These are phyloP conservation scores for Drymonia ruficornis DNA, from an alignment of 2,888 invertebrate genomes.

Conservation along the genomic window DNA sequence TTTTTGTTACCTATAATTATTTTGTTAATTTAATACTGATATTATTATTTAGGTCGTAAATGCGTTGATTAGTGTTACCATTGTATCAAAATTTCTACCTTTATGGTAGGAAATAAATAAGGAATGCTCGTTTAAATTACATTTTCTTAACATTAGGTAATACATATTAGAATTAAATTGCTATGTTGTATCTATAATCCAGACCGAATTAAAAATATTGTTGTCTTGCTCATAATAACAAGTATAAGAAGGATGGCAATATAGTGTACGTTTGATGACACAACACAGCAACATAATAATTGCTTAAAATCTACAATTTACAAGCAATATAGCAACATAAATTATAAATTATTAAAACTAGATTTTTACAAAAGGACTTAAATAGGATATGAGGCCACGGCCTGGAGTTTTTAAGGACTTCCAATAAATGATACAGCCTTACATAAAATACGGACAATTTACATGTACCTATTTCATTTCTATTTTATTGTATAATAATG, in stretches of 20 bases:
- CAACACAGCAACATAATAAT: conserved; percentile 1
- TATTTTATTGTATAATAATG: too few species aligned
- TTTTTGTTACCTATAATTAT: conserved; percentile 38
- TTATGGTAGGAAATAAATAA: conserved; percentile 48
- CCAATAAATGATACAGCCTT: too few species aligned
- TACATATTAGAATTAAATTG: conserved; percentile 8
- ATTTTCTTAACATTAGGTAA: conserved; percentile 23
- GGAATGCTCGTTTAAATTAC: conserved; percentile 51
- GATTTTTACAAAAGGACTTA: conserved; percentile 31
- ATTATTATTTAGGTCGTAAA: conserved; percentile 62
- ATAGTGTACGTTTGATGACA: conserved; percentile 7
- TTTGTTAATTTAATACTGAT: conserved; percentile 67
- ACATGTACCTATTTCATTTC: too few species aligned
- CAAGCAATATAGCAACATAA: conserved; percentile 42
- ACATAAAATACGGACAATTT: too few species aligned
- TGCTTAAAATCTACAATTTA: conserved; percentile 27
- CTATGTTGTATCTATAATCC: conserved; percentile 20
- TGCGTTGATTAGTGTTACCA: conserved; percentile 62
- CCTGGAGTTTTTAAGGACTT: conserved; percentile 1
- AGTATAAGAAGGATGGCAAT: too few species aligned
- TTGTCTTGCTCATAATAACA: too few species aligned
- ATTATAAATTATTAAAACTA: conserved; percentile 36
- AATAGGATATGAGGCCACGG: conserved; percentile 29
- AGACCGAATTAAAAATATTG: conserved; percentile 14
- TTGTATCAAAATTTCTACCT: conserved; percentile 34